Base-by-base conservation (phyloP, 2,797 vertebrate genomes). In the Muscicapa comitata region DNA sequence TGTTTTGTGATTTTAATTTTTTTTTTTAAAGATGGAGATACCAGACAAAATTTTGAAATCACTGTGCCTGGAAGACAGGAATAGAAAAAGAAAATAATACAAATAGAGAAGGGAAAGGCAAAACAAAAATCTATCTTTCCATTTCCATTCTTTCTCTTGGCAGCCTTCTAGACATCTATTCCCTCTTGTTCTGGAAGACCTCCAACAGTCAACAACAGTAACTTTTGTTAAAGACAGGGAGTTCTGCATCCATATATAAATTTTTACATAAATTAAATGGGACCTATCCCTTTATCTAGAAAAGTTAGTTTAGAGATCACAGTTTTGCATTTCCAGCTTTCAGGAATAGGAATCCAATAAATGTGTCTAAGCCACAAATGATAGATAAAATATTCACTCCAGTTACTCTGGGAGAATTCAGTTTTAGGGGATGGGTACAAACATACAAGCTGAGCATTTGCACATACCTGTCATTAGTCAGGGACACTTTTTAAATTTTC, bases 191-290 rank as follows among this genome's bases (percentile, higher is more conserved):
- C 75, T 81, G 86, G 86, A 61, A 57, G 53, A 38, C 91, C 77
- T 94, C 90, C 67, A 89, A 93, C 25, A 95, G 94, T 93, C 93
- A 90, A 85, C 65, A 97, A 92, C 9, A 78, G 67, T 26, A 74
- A 37, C 55, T 96, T 95, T 88, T 90, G 63, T 50, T 75, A 28
- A 96, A 96, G 72, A 73, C 37, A 77, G 80, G 59, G 90, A 91
- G 58, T 87, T 97, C 57, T 91, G 68, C 45, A 73, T 51, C 93
- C 94, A 86, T 58, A 61, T 21, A 76, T 67, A 91, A 94, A 75
- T 93, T 29, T 84, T 89, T 70, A 76, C 67, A 74, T 87, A 76
- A 81, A 74, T 74, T 65, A 81, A 78, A 73, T 5, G 5, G 6
- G 35, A 76, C 11, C 6, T 48, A 58, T 43, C 40, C 57, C 11